Evolutionary conservation across 2,888 invertebrate genomes (phyloP), one percentile per base, ranked within the genome.

Genomic region (Heliconius sara): DNA sequence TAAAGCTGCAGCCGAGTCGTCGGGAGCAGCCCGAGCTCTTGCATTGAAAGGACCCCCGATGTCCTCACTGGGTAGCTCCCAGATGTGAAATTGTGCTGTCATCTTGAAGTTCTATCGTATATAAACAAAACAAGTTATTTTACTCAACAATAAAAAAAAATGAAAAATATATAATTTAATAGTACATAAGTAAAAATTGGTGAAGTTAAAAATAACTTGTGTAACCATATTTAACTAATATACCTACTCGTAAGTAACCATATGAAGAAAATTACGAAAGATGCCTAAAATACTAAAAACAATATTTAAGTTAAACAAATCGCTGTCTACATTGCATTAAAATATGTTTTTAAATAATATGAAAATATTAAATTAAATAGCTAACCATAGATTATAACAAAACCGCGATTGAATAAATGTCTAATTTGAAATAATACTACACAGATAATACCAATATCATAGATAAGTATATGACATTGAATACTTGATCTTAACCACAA

Each of bases 1-100:
- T 75, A 97, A 89, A 7, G 95, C 94, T 47, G 95, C 91, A 0
- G 95, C 92, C 3, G 95, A 91, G 25, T 85, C 88, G 0, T 94
- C 90, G 12, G 95, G 95, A 7, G 93, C 89, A 3, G 90, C 86
- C 75, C 85, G 91, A 79, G 87, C 94, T 80, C 95, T 91, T 0
- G 97, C 97, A 87, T 97, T 97, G 89, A 97, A 97, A 0, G 96
- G 90, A 30, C 97, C 95, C 0, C 95, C 94, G 25, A 96, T 89
- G 84, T 97, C 96, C 73, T 96, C 95, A 71, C 92, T 95, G 2
- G 95, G 90, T 47, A 92, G 89, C 81, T 95, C 93, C 91, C 96
- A 93, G 43, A 95, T 90, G 80, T 94, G 93, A 85, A 89, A 93
- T 81, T 95, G 95, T 83, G 96, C 96, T 27, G 95, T 94, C 91